Conservation (phyloP, 2,888 invertebrate genomes). For the Folsomia manolachei region DNA sequence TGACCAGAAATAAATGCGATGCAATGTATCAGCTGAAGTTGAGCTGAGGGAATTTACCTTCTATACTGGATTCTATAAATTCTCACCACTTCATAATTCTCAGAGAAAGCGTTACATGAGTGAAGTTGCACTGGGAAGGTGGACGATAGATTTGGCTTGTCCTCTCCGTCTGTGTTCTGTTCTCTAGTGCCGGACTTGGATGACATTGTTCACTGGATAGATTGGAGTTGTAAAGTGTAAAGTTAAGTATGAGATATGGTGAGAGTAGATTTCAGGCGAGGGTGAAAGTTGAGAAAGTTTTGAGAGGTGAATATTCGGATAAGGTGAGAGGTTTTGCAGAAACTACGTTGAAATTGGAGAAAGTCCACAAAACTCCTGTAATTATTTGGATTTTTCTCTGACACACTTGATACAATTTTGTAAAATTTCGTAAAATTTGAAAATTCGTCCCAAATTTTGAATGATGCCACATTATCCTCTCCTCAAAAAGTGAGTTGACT, state of each 20-base stretch:
- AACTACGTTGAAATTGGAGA: too few species aligned
- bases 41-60: conserved; percentile 36
- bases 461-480: too few species aligned
- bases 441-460: too few species aligned
- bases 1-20: conserved; percentile 47
- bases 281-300: background rate
- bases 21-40: conserved; percentile 37
- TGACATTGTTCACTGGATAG: background rate
- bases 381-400: too few species aligned
- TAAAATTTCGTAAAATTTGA: background rate
- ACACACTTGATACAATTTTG: too few species aligned
- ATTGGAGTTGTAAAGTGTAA: background rate
- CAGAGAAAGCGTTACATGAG: too few species aligned
- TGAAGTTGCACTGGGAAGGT: background rate
- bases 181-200: background rate
- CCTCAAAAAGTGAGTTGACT: background rate
- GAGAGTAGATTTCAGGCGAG: background rate
- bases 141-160: background rate
- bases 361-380: too few species aligned
- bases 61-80: conserved; percentile 19
- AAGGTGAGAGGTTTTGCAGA: too few species aligned
- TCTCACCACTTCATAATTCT: background rate
- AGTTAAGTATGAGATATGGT: background rate
- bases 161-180: too few species aligned
- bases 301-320: background rate